phyloP scores from a whole-genome alignment of 2,888 invertebrate genomes.

The Xanthorhoe spadicearia region DNA sequence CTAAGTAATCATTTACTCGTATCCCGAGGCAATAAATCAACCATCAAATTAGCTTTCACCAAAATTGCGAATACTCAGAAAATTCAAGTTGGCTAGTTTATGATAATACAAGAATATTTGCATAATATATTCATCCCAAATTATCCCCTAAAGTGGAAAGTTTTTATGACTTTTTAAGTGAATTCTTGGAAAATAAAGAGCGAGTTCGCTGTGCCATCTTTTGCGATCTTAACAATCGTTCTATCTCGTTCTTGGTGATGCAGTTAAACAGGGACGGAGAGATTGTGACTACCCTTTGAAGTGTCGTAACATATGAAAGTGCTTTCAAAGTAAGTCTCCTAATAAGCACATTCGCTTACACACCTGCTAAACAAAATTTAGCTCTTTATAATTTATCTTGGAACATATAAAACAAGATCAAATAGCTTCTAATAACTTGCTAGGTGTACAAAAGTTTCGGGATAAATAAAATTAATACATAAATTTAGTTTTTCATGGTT shows the following conservation, averaged over 20 bases:
- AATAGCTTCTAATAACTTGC: too few relatives aligned
- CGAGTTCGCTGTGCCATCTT: constrained; percentile 3
- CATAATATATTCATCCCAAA: constrained; percentile 49
- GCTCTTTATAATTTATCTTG: not conserved
- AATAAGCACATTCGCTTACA: not conserved
- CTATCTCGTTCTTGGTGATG: not conserved
- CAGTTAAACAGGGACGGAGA: not conserved
- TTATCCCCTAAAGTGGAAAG: constrained; percentile 46
- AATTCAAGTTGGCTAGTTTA: constrained; percentile 43
- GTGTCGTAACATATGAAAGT: not conserved
- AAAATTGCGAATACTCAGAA: constrained; percentile 46
- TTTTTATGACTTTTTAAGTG: constrained; percentile 45
- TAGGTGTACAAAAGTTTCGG: too few relatives aligned
- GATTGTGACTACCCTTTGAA: not conserved
- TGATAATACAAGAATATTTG: constrained; percentile 46
- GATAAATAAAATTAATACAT: too few relatives aligned
- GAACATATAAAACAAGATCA: not conserved
- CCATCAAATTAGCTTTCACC: constrained; percentile 43
- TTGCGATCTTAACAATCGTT: constrained; percentile 2
- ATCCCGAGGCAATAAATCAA: constrained; percentile 41
- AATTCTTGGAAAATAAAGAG: constrained; percentile 31
- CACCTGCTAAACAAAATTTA: not conserved
- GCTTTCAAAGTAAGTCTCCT: not conserved
- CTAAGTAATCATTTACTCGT: constrained; percentile 29
- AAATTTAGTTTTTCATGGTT: too few relatives aligned